phyloP scores from a whole-genome alignment of 2,113 vertebrate genomes.

The Guaruba guarouba region DNA sequence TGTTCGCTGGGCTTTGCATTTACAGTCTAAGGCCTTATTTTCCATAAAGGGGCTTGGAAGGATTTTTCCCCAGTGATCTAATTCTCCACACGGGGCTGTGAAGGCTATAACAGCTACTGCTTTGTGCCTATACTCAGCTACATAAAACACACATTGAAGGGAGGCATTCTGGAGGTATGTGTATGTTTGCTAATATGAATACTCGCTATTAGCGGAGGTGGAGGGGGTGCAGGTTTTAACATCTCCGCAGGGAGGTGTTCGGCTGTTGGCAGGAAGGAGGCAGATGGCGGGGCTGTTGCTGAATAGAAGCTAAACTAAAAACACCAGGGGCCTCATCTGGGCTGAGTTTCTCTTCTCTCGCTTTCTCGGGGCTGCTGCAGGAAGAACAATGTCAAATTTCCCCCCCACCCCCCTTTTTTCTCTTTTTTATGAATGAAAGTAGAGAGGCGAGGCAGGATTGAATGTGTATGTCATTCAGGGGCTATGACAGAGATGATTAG shows the following conservation, averaged over 20 bases:
- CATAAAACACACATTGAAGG: constrained; percentile 76
- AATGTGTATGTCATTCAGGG: constrained; percentile 73
- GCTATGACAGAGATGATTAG: constrained; percentile 73
- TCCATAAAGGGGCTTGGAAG: constrained; percentile 75
- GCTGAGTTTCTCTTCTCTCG: constrained; percentile 46
- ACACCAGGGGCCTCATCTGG: constrained; percentile 70
- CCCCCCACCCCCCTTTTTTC: neutral
- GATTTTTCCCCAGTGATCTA: constrained; percentile 76
- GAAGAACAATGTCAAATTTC: constrained; percentile 67
- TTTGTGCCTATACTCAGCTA: constrained; percentile 70
- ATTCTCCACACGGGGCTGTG: constrained; percentile 73
- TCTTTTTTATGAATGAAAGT: constrained; percentile 75
- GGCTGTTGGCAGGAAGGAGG: constrained; percentile 69
- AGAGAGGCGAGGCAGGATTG: constrained; percentile 67
- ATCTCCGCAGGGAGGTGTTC: constrained; percentile 74
- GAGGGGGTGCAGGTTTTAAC: constrained; percentile 67
- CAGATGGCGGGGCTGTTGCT: constrained; percentile 70
- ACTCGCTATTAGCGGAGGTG: constrained; percentile 67
- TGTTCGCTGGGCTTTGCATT: constrained; percentile 63
- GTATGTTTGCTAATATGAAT: constrained; percentile 76
- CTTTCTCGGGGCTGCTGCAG: constrained; percentile 48
- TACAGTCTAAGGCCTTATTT: constrained; percentile 72
- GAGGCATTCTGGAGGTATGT: constrained; percentile 71
- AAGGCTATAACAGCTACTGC: constrained; percentile 73
- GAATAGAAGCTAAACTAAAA: constrained; percentile 72